A percentile compares a stretch with the other conserved stretches of the same genome.
Evolutionary conservation across 2,888 invertebrate genomes (phyloP).

Genomic region (Neoitamus cyanurus): DNA sequence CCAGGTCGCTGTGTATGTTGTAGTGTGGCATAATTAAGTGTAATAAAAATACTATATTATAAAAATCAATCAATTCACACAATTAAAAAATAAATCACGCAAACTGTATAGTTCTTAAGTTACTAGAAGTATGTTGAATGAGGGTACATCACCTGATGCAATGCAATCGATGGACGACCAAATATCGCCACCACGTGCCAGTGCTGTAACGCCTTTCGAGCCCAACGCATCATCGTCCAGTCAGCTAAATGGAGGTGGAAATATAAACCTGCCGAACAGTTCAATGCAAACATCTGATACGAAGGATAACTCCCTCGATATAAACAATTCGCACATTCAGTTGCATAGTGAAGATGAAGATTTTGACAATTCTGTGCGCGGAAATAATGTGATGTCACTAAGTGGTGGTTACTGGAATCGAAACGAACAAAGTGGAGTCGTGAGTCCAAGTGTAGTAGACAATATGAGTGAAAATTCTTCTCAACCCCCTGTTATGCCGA

Average conservation of each 20-base stretch:
- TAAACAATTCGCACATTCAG: constrained; percentile 35
- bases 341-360: constrained; percentile 44
- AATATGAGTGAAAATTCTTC: constrained; percentile 72
- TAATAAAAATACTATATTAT: constrained; percentile 10
- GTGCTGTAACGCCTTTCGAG: constrained; percentile 54
- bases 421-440: constrained; percentile 54
- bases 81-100: constrained; percentile 23
- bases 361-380: constrained; percentile 36
- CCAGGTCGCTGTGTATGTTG: not conserved
- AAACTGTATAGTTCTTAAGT: not conserved
- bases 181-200: constrained; percentile 53
- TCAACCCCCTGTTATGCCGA: constrained; percentile 62
- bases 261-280: constrained; percentile 15
- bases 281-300: constrained; percentile 25
- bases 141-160: constrained; percentile 53
- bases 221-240: constrained; percentile 51
- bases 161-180: constrained; percentile 53
- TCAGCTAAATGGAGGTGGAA: constrained; percentile 44
- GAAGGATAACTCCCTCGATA: constrained; percentile 44
- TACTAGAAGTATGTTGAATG: constrained; percentile 51
- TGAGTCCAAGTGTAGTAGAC: constrained; percentile 67
- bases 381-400: constrained; percentile 51
- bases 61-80: constrained; percentile 37
- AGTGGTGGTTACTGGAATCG: constrained; percentile 58
- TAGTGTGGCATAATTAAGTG: constrained; percentile 24